phyloP scores from a whole-genome alignment of 2,888 invertebrate species.

The Galerucella calmariensis region DNA sequence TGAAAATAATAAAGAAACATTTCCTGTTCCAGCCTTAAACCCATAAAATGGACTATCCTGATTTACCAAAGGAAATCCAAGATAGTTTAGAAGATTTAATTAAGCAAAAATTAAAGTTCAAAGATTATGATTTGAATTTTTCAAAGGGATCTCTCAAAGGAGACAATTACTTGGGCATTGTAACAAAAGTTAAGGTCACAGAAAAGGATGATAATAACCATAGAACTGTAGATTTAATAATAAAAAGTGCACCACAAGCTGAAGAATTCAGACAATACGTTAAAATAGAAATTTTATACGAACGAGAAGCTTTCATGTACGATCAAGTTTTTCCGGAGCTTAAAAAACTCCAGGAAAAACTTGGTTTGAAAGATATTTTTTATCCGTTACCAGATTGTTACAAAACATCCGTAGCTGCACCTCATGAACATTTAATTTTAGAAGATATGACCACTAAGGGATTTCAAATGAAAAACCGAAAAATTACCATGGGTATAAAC shows the following conservation, averaged over 20 bases:
- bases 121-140: slow-evolving; percentile 37
- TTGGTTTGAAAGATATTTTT: slow-evolving; percentile 20
- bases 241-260: slow-evolving; percentile 36
- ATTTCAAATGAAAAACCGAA: slow-evolving; percentile 31
- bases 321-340: slow-evolving; percentile 26
- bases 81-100: slow-evolving; percentile 15
- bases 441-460: slow-evolving; percentile 32
- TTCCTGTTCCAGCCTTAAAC: neutral
- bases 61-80: slow-evolving; percentile 8
- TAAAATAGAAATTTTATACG: slow-evolving; percentile 30
- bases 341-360: slow-evolving; percentile 19
- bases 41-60: neutral
- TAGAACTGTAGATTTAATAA: slow-evolving; percentile 31
- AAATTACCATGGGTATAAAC: slow-evolving; percentile 17
- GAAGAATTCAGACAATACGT: slow-evolving; percentile 36
- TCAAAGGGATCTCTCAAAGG: slow-evolving; percentile 49
- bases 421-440: slow-evolving; percentile 35
- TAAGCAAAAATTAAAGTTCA: slow-evolving; percentile 2
- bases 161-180: slow-evolving; percentile 55
- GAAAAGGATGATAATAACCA: slow-evolving; percentile 24
- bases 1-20: too few relatives aligned
- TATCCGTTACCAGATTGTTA: slow-evolving; percentile 23
- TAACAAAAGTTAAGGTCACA: slow-evolving; percentile 42
- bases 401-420: slow-evolving; percentile 14
- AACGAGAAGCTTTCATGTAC: slow-evolving; percentile 32